Percentiles rank a stretch among this genome's conserved stretches.
phyloP scores from a whole-genome alignment of 2,797 vertebrate genomes.

The Acanthurus lineatus region DNA sequence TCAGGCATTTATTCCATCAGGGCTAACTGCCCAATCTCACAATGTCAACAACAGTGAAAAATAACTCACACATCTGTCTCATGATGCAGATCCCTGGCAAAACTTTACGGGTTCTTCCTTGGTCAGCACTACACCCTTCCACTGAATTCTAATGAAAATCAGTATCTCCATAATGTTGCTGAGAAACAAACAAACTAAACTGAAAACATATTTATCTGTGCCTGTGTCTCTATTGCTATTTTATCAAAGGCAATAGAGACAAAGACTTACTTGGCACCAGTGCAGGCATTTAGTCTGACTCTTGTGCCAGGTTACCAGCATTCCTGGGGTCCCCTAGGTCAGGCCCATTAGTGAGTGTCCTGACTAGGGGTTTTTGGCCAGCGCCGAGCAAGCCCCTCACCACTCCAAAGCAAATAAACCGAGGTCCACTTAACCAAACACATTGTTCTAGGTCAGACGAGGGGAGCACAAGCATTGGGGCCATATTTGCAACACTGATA shows the following conservation, averaged over 20 bases:
- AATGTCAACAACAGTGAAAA: too few species aligned
- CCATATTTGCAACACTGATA: conserved; percentile 70
- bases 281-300: conserved; percentile 33
- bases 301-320: conserved; percentile 69
- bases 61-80: too few species aligned
- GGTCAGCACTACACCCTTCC: background rate
- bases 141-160: background rate
- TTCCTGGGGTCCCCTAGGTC: conserved; percentile 74
- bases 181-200: background rate
- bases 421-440: conserved; percentile 77
- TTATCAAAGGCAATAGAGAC: background rate
- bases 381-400: conserved; percentile 56
- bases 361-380: conserved; percentile 63
- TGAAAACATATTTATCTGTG: background rate
- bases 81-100: too few species aligned
- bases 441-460: conserved; percentile 73
- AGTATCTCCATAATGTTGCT: background rate
- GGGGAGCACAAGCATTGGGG: conserved; percentile 54
- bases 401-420: conserved; percentile 85
- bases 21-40: too few species aligned
- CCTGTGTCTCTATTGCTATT: too few species aligned
- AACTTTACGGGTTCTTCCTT: too few species aligned
- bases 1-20: too few species aligned
- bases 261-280: conserved; percentile 4
- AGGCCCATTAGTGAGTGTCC: conserved; percentile 71